Conservation (phyloP, 2,888 invertebrate species). For the Stenodera caucasica region DNA sequence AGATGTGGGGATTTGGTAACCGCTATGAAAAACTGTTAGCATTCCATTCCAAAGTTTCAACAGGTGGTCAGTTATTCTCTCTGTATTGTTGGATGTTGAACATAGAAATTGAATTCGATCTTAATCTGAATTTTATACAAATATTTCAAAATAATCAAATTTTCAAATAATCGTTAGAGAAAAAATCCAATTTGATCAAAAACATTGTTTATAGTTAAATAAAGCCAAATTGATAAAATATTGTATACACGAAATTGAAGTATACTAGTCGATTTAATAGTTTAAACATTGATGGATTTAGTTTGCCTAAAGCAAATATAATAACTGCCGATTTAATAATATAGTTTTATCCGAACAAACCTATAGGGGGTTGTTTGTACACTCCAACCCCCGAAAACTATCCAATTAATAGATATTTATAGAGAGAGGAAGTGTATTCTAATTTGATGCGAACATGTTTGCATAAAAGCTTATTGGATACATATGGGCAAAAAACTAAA, state of each 20-base stretch:
- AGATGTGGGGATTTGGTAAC: constrained; percentile 37
- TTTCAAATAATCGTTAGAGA: too few species aligned
- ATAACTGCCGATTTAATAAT: background rate
- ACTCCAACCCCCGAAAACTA: background rate
- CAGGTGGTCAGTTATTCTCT: constrained; percentile 40
- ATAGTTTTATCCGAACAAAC: background rate
- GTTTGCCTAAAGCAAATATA: background rate
- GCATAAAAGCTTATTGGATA: background rate
- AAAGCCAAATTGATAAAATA: background rate
- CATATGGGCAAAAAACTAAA: too few species aligned
- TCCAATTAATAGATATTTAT: background rate
- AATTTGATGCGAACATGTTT: background rate
- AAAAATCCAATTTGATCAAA: too few species aligned
- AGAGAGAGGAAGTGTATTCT: background rate
- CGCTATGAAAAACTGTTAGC: constrained; percentile 38
- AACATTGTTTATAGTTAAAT: constrained; percentile 1
- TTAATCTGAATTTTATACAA: background rate
- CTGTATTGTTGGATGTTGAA: constrained; percentile 2
- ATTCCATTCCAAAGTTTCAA: constrained; percentile 32
- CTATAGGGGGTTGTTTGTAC: background rate
- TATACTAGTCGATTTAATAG: background rate
- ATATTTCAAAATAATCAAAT: too few species aligned
- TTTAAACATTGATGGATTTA: constrained; percentile 1
- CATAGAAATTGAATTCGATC: constrained; percentile 4
- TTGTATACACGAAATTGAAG: background rate